Conservation (phyloP, 2,888 invertebrate genomes). For the Eupithecia abbreviata region DNA sequence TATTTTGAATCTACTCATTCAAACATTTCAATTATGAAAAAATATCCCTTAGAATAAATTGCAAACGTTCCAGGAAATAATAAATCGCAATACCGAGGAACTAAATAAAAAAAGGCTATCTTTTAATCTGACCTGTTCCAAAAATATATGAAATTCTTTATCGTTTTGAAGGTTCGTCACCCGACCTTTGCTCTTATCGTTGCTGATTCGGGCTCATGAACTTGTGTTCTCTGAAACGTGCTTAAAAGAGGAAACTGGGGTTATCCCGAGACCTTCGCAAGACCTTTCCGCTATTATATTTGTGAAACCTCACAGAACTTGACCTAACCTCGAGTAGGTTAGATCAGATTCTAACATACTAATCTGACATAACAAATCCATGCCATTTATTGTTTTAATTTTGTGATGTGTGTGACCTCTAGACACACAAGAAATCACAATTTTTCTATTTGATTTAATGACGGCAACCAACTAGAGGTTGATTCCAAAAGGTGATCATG, state of each 20-base stretch:
- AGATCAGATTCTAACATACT: not conserved
- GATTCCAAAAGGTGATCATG: no score
- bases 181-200: slow-evolving; percentile 42
- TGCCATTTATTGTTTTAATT: not conserved
- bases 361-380: not conserved
- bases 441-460: no score
- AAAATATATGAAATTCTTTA: slow-evolving; percentile 33
- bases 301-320: not conserved
- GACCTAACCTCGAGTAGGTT: not conserved
- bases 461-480: no score
- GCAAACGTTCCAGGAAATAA: not conserved
- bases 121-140: slow-evolving; percentile 33
- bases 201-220: slow-evolving; percentile 42
- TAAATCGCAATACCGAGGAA: not conserved
- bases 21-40: no score
- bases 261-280: not conserved
- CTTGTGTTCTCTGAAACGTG: slow-evolving; percentile 21
- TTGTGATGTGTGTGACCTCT: no score
- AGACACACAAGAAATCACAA: no score
- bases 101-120: not conserved
- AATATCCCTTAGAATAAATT: not conserved
- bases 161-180: slow-evolving; percentile 39
- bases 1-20: no score
- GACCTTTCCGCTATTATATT: not conserved
- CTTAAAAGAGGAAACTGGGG: slow-evolving; percentile 13